Evolutionary conservation across 2,888 invertebrate genomes (phyloP).

Genomic region (Xestoiulus laeticollis): DNA sequence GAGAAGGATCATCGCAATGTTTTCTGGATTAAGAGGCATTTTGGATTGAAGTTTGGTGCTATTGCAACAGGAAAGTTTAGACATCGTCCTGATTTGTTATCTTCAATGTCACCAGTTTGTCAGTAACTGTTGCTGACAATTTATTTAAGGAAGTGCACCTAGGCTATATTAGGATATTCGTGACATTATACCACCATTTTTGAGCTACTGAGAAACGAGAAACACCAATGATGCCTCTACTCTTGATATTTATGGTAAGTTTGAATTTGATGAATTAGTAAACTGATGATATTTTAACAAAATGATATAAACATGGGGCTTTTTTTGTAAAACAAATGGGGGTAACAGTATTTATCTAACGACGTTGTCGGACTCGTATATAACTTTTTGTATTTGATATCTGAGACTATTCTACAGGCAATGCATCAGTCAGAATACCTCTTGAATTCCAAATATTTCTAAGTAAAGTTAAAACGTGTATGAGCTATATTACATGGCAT

Average conservation of each 20-base stretch:
- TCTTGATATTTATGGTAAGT: constrained; percentile 33
- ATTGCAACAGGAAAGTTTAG: background rate
- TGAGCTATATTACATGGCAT: no score
- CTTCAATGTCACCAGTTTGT: background rate
- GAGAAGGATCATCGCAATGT: background rate
- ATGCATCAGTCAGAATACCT: no score
- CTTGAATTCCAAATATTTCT: no score
- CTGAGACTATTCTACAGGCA: background rate
- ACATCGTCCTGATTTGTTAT: background rate
- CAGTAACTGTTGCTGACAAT: background rate
- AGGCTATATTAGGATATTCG: background rate
- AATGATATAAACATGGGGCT: background rate
- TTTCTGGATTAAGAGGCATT: background rate
- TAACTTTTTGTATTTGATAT: background rate
- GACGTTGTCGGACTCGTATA: background rate
- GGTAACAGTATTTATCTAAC: no score
- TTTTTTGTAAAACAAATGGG: background rate
- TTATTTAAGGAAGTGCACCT: background rate
- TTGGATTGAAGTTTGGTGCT: background rate
- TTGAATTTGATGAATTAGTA: background rate
- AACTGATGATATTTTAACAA: background rate
- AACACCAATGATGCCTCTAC: constrained; percentile 5
- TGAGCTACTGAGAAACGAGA: background rate
- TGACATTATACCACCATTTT: background rate
- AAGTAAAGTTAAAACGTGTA: no score